Percentiles rank a stretch among this genome's conserved stretches.
phyloP scores from a whole-genome alignment of 2,888 invertebrate genomes.

The Watsonalla cultraria region DNA sequence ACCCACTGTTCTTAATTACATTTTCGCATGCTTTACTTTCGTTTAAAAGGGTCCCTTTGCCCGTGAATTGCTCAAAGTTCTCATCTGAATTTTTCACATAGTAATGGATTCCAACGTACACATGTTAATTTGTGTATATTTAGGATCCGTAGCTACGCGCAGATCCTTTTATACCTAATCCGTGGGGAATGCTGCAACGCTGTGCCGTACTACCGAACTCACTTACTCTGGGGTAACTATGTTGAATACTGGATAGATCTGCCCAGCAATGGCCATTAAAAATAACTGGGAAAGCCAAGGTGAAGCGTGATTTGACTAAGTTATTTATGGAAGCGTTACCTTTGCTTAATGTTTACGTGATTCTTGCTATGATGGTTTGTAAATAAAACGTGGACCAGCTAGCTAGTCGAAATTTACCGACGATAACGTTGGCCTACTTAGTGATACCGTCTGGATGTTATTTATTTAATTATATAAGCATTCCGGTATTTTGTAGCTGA shows the following conservation, averaged over 20 bases:
- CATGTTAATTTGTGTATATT: slow-evolving; percentile 9
- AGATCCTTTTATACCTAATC: slow-evolving; percentile 2
- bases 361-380: too few relatives aligned
- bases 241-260: background rate
- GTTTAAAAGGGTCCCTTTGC: slow-evolving; percentile 66
- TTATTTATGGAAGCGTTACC: background rate
- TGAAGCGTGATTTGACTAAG: background rate
- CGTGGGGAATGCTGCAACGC: background rate
- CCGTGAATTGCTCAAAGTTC: slow-evolving; percentile 53
- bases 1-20: slow-evolving; percentile 74
- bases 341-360: too few relatives aligned
- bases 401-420: too few relatives aligned
- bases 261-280: background rate
- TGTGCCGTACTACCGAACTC: background rate
- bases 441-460: too few relatives aligned
- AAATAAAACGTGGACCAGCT: too few relatives aligned
- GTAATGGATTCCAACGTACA: slow-evolving; percentile 15
- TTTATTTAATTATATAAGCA: too few relatives aligned
- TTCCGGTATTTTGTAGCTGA: too few relatives aligned
- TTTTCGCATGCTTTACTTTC: slow-evolving; percentile 74
- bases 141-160: slow-evolving; percentile 4
- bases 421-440: too few relatives aligned
- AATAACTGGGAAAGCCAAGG: background rate
- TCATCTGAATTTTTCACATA: slow-evolving; percentile 29
- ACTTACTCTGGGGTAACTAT: background rate